Evolutionary conservation across 2,113 vertebrate genomes (phyloP), one percentile per base, ranked within the genome.

Genomic region (Dendropsophus ebraccatus): DNA sequence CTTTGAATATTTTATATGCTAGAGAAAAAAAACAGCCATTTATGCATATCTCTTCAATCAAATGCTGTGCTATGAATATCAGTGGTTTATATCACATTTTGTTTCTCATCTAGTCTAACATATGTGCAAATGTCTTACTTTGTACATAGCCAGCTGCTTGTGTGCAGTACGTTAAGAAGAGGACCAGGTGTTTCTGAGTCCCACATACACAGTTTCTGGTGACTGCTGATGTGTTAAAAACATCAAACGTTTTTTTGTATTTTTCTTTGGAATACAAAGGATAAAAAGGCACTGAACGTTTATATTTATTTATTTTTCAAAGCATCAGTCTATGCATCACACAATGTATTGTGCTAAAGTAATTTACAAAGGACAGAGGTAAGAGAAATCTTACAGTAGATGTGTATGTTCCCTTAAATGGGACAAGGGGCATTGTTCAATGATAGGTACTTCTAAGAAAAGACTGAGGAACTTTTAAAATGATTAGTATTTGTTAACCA

Each of bases 201-300:
- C 85, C 67, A 81, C 85, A 81, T 81, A 72, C 78, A 87, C 69
- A 45, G 67, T 50, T 87, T 87, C 52, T 81, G 54, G 67, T 81
- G 62, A 87, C 60, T 87, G 77, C 78, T 87, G 85, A 87, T 87
- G 85, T 87, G 78, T 81, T 28, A 81, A 81, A 87, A 72, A 87
- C 85, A 87, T 87, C 69, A 81, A 81, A 87, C 52, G 10, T 32
- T 87, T 70, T 81, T 65, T 28, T 52, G 16, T 32, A 73, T 81
- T 73, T 58, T 73, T 37, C 74, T 81, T 87, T 81, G 17, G 6
- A 56, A 70, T n/a, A 72, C 65, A 73, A 83, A 77, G 74, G 74
- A 75, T 65, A 11, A 50, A 77, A 65, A 67, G 25, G 17, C 54
- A 35, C 1, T 21, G 58, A 9, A 35, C 37, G 12, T 62, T 47